phyloP scores from a whole-genome alignment of 2,797 vertebrate genomes.

The Neosilurus hyrtlii region DNA sequence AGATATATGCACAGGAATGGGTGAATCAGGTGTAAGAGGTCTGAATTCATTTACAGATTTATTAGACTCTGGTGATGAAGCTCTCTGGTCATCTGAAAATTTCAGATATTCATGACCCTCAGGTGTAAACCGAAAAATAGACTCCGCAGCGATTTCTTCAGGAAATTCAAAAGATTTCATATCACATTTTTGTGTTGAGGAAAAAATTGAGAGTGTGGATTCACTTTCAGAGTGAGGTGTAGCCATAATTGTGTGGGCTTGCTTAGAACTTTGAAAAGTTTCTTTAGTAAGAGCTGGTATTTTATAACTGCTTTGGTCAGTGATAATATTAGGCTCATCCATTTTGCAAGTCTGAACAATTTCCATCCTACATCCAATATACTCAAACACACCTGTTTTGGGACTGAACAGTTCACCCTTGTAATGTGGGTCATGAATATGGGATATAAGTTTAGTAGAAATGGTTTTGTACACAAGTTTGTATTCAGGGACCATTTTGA shows the following conservation, averaged over 20 bases:
- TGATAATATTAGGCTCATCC: slow-evolving; percentile 2
- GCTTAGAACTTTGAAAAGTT: neutral
- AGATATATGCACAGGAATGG: slow-evolving; percentile 40
- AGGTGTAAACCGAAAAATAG: slow-evolving; percentile 33
- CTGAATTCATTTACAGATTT: slow-evolving; percentile 53
- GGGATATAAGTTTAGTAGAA: slow-evolving; percentile 40
- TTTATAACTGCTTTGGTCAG: slow-evolving; percentile 10
- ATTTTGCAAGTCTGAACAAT: slow-evolving; percentile 21
- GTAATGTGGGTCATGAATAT: slow-evolving; percentile 54
- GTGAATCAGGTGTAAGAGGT: slow-evolving; percentile 51
- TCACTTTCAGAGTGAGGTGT: slow-evolving; percentile 3
- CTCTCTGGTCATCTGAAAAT: slow-evolving; percentile 37
- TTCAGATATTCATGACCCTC: slow-evolving; percentile 12
- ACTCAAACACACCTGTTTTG: slow-evolving; percentile 54
- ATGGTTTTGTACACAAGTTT: slow-evolving; percentile 49
- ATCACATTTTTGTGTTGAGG: neutral
- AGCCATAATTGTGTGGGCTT: slow-evolving; percentile 12
- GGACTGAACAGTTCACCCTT: slow-evolving; percentile 48
- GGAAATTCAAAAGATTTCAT: slow-evolving; percentile 15
- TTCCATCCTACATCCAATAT: slow-evolving; percentile 46
- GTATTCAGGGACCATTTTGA: slow-evolving; percentile 46
- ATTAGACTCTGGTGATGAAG: slow-evolving; percentile 58
- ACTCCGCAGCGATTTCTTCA: slow-evolving; percentile 21
- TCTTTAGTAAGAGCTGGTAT: neutral
- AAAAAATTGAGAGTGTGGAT: neutral